Percentiles rank a stretch among this genome's conserved stretches.
phyloP scores from a whole-genome alignment of 1,140 invertebrate genomes.

The Leptinotarsa defecta region DNA sequence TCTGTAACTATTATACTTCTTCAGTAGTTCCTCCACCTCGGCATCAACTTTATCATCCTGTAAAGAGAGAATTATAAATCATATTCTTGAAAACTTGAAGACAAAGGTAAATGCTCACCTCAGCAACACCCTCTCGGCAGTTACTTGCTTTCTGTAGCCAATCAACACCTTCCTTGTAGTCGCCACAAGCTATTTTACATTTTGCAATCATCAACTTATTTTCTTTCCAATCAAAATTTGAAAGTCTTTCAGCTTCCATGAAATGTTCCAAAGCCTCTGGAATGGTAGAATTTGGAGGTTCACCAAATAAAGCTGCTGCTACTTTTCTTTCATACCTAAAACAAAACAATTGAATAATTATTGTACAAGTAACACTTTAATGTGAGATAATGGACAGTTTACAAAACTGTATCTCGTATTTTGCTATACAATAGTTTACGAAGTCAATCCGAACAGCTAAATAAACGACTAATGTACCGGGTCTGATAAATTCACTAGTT shows the following conservation, averaged over 20 bases:
- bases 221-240: conserved; percentile 66
- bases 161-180: conserved; percentile 62
- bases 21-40: conserved; percentile 39
- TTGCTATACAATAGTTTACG: no score
- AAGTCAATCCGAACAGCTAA: no score
- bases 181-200: conserved; percentile 63
- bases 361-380: no score
- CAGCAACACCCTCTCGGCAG: conserved; percentile 39
- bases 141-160: conserved; percentile 63
- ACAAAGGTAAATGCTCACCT: conserved; percentile 31
- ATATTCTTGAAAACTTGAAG: not conserved
- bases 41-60: conserved; percentile 42
- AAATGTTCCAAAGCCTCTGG: conserved; percentile 72
- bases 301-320: conserved; percentile 70
- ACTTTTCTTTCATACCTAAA: conserved; percentile 66
- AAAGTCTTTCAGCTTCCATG: conserved; percentile 67
- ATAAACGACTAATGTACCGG: no score
- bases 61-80: conserved; percentile 27
- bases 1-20: conserved; percentile 42
- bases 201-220: conserved; percentile 75
- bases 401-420: no score
- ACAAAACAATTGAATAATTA: not conserved
- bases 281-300: conserved; percentile 67
- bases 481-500: no score
- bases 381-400: no score